phyloP scores from a whole-genome alignment of 2,888 invertebrate species.

The Drosophila meridionalis region DNA sequence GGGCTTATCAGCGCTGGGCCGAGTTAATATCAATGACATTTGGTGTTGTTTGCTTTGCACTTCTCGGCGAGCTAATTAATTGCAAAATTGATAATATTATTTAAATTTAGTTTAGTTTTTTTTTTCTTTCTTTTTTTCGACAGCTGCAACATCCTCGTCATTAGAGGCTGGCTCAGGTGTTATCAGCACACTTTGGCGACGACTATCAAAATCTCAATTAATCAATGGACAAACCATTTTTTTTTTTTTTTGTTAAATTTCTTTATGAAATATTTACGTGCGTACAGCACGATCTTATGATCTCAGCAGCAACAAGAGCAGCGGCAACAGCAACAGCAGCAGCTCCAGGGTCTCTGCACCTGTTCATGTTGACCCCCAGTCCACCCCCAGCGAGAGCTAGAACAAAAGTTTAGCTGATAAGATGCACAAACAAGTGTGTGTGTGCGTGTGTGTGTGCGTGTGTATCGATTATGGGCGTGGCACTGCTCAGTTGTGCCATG shows the following conservation, averaged over 20 bases:
- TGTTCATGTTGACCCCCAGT: slow-evolving; percentile 7
- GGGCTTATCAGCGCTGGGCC: slow-evolving; percentile 14
- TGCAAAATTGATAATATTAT: slow-evolving; percentile 52
- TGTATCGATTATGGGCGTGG: background rate
- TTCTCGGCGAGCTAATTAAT: slow-evolving; percentile 37
- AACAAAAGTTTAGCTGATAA: background rate
- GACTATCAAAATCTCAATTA: slow-evolving; percentile 37
- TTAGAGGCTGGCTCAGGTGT: slow-evolving; percentile 38
- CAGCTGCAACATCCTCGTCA: slow-evolving; percentile 28
- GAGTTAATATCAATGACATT: slow-evolving; percentile 39
- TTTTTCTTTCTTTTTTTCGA: slow-evolving; percentile 2
- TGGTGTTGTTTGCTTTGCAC: slow-evolving; percentile 24
- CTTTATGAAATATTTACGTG: slow-evolving; percentile 5
- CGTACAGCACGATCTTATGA: slow-evolving; percentile 16
- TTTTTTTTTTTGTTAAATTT: background rate
- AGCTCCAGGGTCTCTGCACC: slow-evolving; percentile 14
- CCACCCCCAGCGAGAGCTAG: background rate
- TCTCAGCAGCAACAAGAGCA: background rate
- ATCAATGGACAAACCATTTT: slow-evolving; percentile 29
- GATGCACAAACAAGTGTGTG: background rate
- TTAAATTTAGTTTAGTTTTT: slow-evolving; percentile 42
- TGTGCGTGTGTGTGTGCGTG: background rate
- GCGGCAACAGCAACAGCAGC: background rate
- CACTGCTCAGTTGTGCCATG: background rate
- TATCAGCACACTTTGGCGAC: slow-evolving; percentile 34